These are phyloP conservation scores for Monomorium pharaonis DNA, from an alignment of 1,140 invertebrate genomes.

Conservation along the genomic window DNA sequence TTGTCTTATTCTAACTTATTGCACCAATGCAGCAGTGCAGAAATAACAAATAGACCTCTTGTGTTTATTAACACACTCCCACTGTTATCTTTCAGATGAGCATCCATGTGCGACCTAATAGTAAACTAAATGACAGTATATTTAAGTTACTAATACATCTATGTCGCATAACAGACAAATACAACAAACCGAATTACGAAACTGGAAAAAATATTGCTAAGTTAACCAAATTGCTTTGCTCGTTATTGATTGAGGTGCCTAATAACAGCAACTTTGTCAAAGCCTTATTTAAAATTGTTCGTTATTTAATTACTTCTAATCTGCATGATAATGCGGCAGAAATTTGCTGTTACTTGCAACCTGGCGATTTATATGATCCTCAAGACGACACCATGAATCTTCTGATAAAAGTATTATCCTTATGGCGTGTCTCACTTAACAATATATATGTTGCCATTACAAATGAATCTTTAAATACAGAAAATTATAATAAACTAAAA, in stretches of 20 bases:
- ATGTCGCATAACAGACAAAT: conserved; percentile 67
- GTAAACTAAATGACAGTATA: conserved; percentile 60
- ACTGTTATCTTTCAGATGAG: conserved; percentile 57
- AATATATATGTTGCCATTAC: conserved; percentile 23
- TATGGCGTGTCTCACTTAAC: conserved; percentile 52
- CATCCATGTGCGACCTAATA: not conserved
- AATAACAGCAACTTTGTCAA: conserved; percentile 69
- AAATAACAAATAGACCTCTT: too few species aligned
- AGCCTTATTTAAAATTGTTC: conserved; percentile 73
- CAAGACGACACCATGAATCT: conserved; percentile 24
- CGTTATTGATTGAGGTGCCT: conserved; percentile 59
- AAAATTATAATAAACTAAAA: conserved; percentile 39
- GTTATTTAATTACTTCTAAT: conserved; percentile 66
- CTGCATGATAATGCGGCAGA: conserved; percentile 71
- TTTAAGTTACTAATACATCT: conserved; percentile 73
- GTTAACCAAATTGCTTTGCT: conserved; percentile 65
- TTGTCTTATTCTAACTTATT: too few species aligned
- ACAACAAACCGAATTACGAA: conserved; percentile 50
- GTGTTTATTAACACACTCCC: too few species aligned
- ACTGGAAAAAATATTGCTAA: conserved; percentile 62
- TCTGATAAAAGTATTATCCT: conserved; percentile 50
- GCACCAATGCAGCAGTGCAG: too few species aligned
- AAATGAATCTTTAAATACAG: not conserved
- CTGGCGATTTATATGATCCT: conserved; percentile 23
- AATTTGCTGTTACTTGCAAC: conserved; percentile 65